Percentiles rank a stretch among this genome's conserved stretches.
These are phyloP conservation scores for Mormyrops boulengeri DNA, from an alignment of 2,797 vertebrate genomes.

Conservation along the genomic window DNA sequence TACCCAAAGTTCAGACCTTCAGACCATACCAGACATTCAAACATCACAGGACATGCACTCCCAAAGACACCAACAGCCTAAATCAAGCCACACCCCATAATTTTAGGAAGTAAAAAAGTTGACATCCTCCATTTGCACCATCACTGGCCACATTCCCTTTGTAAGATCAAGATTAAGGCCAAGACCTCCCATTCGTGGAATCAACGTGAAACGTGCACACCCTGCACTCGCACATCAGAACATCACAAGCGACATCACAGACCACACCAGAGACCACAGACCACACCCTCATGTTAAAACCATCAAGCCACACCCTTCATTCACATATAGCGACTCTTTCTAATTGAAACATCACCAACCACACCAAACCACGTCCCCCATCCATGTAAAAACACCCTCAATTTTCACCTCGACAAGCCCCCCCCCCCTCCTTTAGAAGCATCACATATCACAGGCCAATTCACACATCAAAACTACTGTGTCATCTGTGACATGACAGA, in stretches of 20 bases:
- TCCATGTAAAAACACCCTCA: not conserved
- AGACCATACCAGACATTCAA: not conserved
- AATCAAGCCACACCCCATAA: not conserved
- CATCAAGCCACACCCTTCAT: not conserved
- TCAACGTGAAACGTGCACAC: not conserved
- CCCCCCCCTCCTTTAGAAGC: not conserved
- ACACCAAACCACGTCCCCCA: not conserved
- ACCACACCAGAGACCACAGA: not conserved
- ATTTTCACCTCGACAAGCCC: not conserved
- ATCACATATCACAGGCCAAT: not conserved
- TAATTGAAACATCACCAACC: not conserved
- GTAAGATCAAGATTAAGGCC: not conserved
- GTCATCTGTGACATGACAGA: not conserved
- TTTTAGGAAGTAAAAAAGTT: not conserved
- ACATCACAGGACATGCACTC: not conserved
- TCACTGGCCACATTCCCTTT: not conserved
- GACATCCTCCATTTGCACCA: not conserved
- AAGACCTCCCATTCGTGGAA: not conserved
- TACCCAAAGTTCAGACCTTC: not conserved
- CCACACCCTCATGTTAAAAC: not conserved
- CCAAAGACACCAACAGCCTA: not conserved
- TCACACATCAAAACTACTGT: not conserved
- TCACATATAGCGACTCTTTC: not conserved
- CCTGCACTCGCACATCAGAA: not conserved
- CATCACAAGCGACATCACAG: not conserved